A percentile compares a stretch with the other conserved stretches of the same genome.
Evolutionary conservation across 2,797 vertebrate species (phyloP).

Genomic region (Lutjanus argentimaculatus): DNA sequence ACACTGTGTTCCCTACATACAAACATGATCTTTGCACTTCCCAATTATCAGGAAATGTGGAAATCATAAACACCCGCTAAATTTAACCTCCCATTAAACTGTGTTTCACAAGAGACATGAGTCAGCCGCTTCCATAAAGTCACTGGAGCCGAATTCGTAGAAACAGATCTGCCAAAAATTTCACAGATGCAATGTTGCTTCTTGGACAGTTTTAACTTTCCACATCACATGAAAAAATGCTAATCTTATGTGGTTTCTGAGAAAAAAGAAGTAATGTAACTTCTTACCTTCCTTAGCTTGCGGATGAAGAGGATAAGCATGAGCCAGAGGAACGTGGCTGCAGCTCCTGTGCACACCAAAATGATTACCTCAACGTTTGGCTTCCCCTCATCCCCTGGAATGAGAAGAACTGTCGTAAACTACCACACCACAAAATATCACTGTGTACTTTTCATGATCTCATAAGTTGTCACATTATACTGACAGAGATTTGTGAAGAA

Average conservation of each 20-base stretch:
- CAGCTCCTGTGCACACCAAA: constrained; percentile 92
- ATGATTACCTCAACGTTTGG: constrained; percentile 94
- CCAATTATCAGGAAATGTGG: constrained; percentile 36
- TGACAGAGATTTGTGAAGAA: constrained; percentile 19
- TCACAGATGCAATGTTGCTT: constrained; percentile 5
- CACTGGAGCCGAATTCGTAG: neutral
- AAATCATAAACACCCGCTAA: constrained; percentile 44
- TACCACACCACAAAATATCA: neutral
- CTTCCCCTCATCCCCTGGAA: constrained; percentile 90
- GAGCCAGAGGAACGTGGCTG: constrained; percentile 95
- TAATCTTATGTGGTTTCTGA: constrained; percentile 9
- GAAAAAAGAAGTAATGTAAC: neutral
- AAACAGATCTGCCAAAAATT: neutral
- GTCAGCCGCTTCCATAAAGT: neutral
- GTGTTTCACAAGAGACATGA: constrained; percentile 43
- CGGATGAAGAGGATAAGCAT: constrained; percentile 95
- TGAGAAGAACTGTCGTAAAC: constrained; percentile 56
- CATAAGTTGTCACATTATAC: constrained; percentile 22
- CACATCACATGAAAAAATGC: neutral
- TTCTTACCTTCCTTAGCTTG: constrained; percentile 92
- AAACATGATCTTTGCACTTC: constrained; percentile 19
- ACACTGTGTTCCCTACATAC: constrained; percentile 43
- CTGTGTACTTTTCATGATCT: constrained; percentile 29
- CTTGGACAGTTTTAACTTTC: constrained; percentile 1
- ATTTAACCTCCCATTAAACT: constrained; percentile 33